Base-by-base conservation (phyloP, 2,888 invertebrate species). In the Choreutis nemorana region DNA sequence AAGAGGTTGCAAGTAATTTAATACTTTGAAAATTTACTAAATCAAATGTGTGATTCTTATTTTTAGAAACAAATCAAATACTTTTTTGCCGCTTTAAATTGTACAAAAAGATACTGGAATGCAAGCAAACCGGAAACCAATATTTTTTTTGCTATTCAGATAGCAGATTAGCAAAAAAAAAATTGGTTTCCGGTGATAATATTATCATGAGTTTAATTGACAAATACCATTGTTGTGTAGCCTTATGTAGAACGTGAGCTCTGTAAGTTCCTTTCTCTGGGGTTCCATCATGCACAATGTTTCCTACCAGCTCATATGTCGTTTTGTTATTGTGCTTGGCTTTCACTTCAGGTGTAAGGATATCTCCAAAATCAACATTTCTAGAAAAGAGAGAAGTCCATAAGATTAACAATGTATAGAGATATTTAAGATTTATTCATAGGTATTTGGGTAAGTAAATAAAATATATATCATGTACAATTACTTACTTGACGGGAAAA, bases 271-370 rank as follows among this genome's bases (percentile, higher is more conserved):
- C 98, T 57, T 94, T 94, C 40, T 83, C 84, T 0, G 97, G 97
- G 42, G 96, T 94, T 0, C 99, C 99, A 55, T 99, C 99, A 55
- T 99, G 99, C 1, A 99, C 94, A 39, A 99, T 94, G 62, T 99
- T 99, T 0, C 97, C 97, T n/a, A 98, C 89, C 34, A 99, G 80
- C 78, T 98, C 97, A 53, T 99, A 99, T 10, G 89, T 90, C 1
- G 97, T 96, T 55, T 87, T 84, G 8, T 78, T 82, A 44, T 87
- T 87, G 50, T 93, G 87, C 36, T 83, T 82, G 1, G 86, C 86
- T 48, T 89, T 89, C 27, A 90, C 84, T 64, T 94, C 94, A 1
- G 91, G 87, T 1, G 94, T 90, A 26, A 99, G 70, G 47, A 97
- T 90, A 50, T 99, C 98, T 8, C 94, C 95, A 65, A 99, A 94